Percentiles rank a stretch among this genome's conserved stretches.
Conservation (phyloP, 2,888 invertebrate genomes). For the Polyploca ridens region DNA sequence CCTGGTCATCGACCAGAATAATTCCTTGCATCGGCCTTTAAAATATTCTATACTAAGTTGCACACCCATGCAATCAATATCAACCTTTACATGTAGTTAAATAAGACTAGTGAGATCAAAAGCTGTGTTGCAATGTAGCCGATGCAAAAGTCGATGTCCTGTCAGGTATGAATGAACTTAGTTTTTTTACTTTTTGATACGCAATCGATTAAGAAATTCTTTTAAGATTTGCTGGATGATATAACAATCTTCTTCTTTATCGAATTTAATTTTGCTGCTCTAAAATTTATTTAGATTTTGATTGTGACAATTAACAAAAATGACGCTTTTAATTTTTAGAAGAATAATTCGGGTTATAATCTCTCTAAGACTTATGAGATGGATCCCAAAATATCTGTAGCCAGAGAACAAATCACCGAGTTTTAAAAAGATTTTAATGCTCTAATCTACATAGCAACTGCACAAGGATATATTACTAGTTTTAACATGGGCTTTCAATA, state of each 20-base stretch:
- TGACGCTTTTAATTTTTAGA: too few relatives aligned
- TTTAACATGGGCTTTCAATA: too few relatives aligned
- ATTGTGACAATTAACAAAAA: not conserved
- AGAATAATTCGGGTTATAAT: too few relatives aligned
- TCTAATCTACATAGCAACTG: not conserved
- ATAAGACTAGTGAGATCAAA: not conserved
- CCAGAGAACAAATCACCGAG: too few relatives aligned
- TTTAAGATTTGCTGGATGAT: not conserved
- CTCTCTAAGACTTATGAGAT: too few relatives aligned
- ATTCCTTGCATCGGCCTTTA: not conserved
- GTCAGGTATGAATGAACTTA: not conserved
- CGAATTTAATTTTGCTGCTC: not conserved
- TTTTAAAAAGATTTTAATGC: too few relatives aligned
- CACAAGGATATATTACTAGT: not conserved
- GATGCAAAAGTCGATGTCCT: slow-evolving; percentile 2
- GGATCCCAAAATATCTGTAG: too few relatives aligned
- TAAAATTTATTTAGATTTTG: not conserved
- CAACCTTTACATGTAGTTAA: not conserved
- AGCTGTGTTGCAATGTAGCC: not conserved
- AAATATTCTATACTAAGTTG: not conserved
- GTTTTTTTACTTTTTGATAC: not conserved
- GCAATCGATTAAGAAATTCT: not conserved
- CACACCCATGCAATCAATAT: not conserved
- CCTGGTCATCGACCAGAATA: not conserved
- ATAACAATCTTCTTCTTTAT: not conserved